Evolutionary conservation across 2,113 vertebrate genomes (phyloP), one percentile per base, ranked within the genome.

Genomic region (Trachemys scripta): DNA sequence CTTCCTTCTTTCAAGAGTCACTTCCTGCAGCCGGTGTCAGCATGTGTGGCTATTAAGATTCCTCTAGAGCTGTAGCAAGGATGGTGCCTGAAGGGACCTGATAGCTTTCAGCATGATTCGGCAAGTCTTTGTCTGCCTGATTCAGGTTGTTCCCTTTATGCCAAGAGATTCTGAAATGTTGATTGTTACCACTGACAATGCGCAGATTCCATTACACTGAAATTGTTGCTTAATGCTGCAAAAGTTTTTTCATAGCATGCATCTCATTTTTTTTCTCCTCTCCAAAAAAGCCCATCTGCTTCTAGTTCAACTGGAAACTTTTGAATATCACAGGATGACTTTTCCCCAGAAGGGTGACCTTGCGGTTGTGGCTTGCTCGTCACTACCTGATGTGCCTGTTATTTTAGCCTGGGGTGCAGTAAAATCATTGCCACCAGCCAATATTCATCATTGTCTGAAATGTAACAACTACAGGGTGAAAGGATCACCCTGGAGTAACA

Each of bases 101-200:
- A 50, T 0, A 17, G 29, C 76, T 57, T 49, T 0, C 31, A 84
- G 0, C 35, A 54, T 16, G 59, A 59, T 1, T 0, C 0, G 0
- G 35, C 17, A 24, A n/a, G 2, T 31, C 35, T 80, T 79, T 31
- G 8, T 75, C 59, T 31, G 49, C 82, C 17, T 47, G 2, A 0
- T 31, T 76, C 57, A 3, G 10, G 69, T 31, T 57, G 49, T 56
- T 72, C 17, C 72, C 2, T 3, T 22, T 13, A 42, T 19, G 8
- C 0, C 3, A 13, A 57, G 82, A 25, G 29, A 2, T 57, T 75
- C 47, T 51, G 5, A 1, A 57, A n/a, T 59, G 78, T 51, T 2
- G 2, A 16, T 59, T 0, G 0, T 9, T 42, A 49, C 82, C 57
- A 56, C 31, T 8, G 49, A 85, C 56, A 19, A 6, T 4, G 42